Conservation (phyloP, 2,797 vertebrate species). For the Acanthurus tractus region DNA sequence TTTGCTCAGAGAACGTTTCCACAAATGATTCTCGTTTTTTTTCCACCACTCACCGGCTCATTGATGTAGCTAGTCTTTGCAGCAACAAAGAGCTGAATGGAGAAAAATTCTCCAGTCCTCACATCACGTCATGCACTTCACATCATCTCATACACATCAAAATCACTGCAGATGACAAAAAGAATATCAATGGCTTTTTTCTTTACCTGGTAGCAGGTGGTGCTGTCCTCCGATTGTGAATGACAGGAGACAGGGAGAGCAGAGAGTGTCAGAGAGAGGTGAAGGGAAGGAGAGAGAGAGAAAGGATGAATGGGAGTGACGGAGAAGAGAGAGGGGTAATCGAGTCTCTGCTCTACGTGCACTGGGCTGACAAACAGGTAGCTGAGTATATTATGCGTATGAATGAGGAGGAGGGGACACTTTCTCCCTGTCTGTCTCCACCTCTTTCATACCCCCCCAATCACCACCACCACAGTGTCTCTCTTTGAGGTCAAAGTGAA, state of each 20-base stretch:
- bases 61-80: slow-evolving; percentile 45
- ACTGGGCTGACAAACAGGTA: slow-evolving; percentile 82
- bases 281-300: slow-evolving; percentile 53
- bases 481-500: slow-evolving; percentile 69
- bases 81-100: slow-evolving; percentile 74
- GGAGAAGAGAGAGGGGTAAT: slow-evolving; percentile 67
- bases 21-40: slow-evolving; percentile 15
- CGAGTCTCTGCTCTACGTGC: slow-evolving; percentile 74
- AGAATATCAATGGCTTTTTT: slow-evolving; percentile 29
- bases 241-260: slow-evolving; percentile 63
- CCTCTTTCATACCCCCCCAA: slow-evolving; percentile 45
- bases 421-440: slow-evolving; percentile 51
- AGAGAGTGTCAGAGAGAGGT: slow-evolving; percentile 49
- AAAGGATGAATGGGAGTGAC: slow-evolving; percentile 85
- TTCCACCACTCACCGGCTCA: slow-evolving; percentile 31
- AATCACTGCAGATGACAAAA: slow-evolving; percentile 48
- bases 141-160: slow-evolving; percentile 35
- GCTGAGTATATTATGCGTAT: slow-evolving; percentile 72
- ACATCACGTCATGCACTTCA: slow-evolving; percentile 48
- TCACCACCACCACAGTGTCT: slow-evolving; percentile 18
- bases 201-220: slow-evolving; percentile 82
- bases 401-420: slow-evolving; percentile 80
- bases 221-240: slow-evolving; percentile 77
- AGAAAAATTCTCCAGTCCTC: slow-evolving; percentile 42
- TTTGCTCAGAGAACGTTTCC: slow-evolving; percentile 11